These are phyloP conservation scores for Podarcis cretensis DNA, from an alignment of 2,113 vertebrate species.

Conservation along the genomic window DNA sequence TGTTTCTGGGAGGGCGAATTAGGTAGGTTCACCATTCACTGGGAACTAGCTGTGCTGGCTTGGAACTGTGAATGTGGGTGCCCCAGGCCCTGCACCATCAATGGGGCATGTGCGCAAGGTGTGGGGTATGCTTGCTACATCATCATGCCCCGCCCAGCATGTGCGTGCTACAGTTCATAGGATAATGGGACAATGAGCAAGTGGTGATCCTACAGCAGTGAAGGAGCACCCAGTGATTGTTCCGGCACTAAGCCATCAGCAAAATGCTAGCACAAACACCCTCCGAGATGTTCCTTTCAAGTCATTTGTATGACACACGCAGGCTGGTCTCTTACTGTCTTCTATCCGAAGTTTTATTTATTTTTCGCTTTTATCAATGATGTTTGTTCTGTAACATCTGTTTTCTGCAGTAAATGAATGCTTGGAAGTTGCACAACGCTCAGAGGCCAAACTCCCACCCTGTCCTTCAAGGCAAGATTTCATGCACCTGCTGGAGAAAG, in stretches of 20 bases:
- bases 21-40: too few relatives aligned
- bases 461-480: neutral
- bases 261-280: neutral
- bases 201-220: too few relatives aligned
- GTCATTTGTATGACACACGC: neutral
- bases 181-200: neutral
- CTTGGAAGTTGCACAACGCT: accelerated
- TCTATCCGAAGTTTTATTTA: slow-evolving; percentile 3
- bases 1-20: too few relatives aligned
- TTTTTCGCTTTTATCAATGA: neutral
- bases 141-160: too few relatives aligned
- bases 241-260: neutral
- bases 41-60: too few relatives aligned
- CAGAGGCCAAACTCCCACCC: slow-evolving; percentile 2
- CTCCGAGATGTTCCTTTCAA: slow-evolving; percentile 12
- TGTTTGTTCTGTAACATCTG: neutral
- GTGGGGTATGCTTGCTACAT: too few relatives aligned
- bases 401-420: slow-evolving; percentile 28
- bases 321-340: neutral
- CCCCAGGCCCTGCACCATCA: too few relatives aligned
- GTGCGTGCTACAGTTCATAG: neutral
- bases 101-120: too few relatives aligned
- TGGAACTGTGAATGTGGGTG: too few relatives aligned
- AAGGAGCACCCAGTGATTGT: neutral
- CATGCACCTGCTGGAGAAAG: slow-evolving; percentile 12